phyloP scores from a whole-genome alignment of 1,140 invertebrate species.

The Chrysomallon squamiferum region DNA sequence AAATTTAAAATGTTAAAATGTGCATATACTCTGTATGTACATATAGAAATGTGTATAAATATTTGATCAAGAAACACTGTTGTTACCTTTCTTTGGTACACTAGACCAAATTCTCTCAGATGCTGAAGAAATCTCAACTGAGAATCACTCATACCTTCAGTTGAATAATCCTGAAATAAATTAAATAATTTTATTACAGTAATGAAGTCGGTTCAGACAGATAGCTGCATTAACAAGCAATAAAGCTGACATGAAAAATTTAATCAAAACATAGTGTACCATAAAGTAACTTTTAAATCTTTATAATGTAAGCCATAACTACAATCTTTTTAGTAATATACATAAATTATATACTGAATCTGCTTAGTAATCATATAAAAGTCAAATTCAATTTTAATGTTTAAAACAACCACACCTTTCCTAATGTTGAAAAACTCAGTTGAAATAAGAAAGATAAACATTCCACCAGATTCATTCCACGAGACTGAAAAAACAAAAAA shows the following conservation, averaged over 20 bases:
- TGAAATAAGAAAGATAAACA: conserved; percentile 95
- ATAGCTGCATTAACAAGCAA: not conserved
- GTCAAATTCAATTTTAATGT: no score
- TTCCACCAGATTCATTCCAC: conserved; percentile 85
- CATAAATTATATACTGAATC: no score
- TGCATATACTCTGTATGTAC: no score
- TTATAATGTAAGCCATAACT: no score
- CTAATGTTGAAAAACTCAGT: conserved; percentile 93
- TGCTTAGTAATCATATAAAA: no score
- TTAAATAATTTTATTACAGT: no score
- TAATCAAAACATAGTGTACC: not conserved
- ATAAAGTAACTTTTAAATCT: no score
- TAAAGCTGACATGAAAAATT: not conserved
- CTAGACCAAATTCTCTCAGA: conserved; percentile 94
- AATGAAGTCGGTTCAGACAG: no score
- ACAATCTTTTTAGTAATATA: no score
- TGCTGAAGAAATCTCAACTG: conserved; percentile 88
- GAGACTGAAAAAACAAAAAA: conserved; percentile 63
- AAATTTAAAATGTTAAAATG: no score
- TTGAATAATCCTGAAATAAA: conserved; percentile 89
- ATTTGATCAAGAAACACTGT: no score
- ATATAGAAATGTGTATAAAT: no score
- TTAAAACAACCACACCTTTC: conserved; percentile 79
- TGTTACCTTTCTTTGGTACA: conserved; percentile 84
- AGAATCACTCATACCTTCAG: conserved; percentile 88